These are phyloP conservation scores for Prunella strophiata DNA, from an alignment of 2,797 vertebrate genomes.

Conservation along the genomic window DNA sequence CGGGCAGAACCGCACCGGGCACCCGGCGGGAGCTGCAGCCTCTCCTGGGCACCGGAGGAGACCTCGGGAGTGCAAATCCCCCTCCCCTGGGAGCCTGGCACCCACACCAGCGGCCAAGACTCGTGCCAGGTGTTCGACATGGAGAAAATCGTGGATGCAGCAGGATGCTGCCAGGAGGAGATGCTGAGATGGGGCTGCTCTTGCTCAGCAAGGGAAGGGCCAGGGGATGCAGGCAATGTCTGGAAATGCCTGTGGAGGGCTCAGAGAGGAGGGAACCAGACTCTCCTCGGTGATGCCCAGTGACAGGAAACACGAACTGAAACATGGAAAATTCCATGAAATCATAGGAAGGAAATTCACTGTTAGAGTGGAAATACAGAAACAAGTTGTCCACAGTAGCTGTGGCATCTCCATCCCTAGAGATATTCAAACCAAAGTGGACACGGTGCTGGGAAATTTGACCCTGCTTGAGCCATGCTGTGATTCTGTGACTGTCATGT, in stretches of 20 bases:
- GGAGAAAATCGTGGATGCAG: background rate
- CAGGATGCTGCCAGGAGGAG: rapidly evolving
- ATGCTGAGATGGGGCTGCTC: background rate
- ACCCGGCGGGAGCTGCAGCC: rapidly evolving
- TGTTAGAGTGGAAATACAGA: background rate
- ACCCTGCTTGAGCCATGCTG: background rate
- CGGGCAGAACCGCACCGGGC: background rate
- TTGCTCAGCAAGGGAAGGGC: rapidly evolving
- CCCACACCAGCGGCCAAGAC: rapidly evolving
- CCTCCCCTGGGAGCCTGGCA: background rate
- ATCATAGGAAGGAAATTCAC: rapidly evolving
- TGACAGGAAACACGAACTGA: background rate
- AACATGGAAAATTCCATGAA: background rate
- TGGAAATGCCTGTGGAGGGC: background rate
- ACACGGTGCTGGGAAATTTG: background rate
- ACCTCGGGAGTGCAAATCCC: rapidly evolving
- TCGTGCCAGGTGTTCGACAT: rapidly evolving
- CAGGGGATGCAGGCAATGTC: rapidly evolving
- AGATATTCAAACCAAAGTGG: background rate
- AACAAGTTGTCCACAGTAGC: background rate
- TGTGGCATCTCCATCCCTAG: background rate
- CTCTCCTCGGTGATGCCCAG: background rate
- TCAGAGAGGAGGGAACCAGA: background rate
- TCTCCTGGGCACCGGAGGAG: rapidly evolving
- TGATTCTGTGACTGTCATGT: background rate